Evolutionary conservation across 2,113 vertebrate species (phyloP), one percentile per base, ranked within the genome.

Genomic region (Oreocharis arfaki): DNA sequence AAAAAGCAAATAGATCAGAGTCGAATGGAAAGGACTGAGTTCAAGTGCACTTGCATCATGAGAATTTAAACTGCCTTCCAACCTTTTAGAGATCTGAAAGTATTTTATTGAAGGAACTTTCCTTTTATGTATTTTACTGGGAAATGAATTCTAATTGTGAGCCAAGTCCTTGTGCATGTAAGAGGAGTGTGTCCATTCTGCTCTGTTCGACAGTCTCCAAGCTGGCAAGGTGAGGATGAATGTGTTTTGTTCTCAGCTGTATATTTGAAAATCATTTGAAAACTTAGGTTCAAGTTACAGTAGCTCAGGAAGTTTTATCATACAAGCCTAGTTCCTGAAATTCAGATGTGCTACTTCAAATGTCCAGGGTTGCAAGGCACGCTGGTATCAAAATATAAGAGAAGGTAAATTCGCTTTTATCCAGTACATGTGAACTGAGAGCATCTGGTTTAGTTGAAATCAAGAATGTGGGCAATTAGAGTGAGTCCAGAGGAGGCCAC

Each of bases 1-100:
- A 86, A 90, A 95, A 69, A 82, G 75, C 92, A 96, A 94, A 88
- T 89, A 90, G 90, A 95, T 87, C 82, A 83, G 87, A 94, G 86
- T 57, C 7, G 15, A 63, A 82, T 17, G 5, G 84, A 84, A 93
- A 69, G 87, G 83, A 87, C 63, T 35, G 90, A 95, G 93, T 89
- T 96, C 88, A 93, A 95, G 73, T 82, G 90, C 76, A 52, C 60
- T 93, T 84, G 65, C 33, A 57, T 89, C 52, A 35, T 39, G 76
- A 89, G 92, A 93, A 89, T 91, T 94, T 90, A 79, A 91, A 82
- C 73, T 84, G 90, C 79, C 64, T 95, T 83, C 93, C 75, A 91
- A 67, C 75, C 84, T 92, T 95, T 89, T 28, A 75, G 80, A 67
- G 69, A 86, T 81, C 60, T 84, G 90, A 56, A 84, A 75, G 85